phyloP scores from a whole-genome alignment of 1,140 invertebrate genomes.

The Hyphantria cunea region DNA sequence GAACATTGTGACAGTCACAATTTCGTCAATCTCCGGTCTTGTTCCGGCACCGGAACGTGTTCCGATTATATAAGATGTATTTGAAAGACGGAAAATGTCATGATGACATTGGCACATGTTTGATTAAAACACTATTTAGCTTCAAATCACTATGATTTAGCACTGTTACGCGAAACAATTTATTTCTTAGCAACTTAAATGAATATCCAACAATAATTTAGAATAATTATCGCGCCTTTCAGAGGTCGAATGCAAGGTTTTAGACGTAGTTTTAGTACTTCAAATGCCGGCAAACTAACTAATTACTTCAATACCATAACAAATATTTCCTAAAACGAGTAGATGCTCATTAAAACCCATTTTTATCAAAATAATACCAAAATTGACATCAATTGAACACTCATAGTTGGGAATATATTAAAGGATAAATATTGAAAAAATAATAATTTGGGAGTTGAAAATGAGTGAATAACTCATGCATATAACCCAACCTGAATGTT shows the following conservation, averaged over 20 bases:
- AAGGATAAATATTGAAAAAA: too few species aligned
- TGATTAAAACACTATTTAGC: background rate
- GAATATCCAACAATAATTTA: constrained; percentile 18
- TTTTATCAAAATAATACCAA: too few species aligned
- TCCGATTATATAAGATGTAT: constrained; percentile 18
- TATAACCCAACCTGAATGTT: background rate
- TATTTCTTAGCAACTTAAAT: too few species aligned
- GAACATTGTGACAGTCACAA: constrained; percentile 30
- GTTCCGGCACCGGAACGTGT: constrained; percentile 23
- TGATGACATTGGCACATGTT: constrained; percentile 25
- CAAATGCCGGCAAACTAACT: too few species aligned
- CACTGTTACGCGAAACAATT: constrained; percentile 18
- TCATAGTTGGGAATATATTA: too few species aligned
- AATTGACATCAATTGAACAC: too few species aligned
- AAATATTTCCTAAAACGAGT: too few species aligned
- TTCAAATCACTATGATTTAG: background rate
- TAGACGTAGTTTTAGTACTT: too few species aligned
- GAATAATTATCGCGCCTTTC: constrained; percentile 21
- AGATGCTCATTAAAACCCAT: too few species aligned
- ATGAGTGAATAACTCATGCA: constrained; percentile 4
- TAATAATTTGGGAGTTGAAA: too few species aligned
- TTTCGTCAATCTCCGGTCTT: constrained; percentile 44
- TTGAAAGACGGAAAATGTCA: constrained; percentile 3
- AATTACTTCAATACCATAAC: too few species aligned
- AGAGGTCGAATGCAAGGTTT: constrained; percentile 23